Base-by-base conservation (phyloP, 2,113 vertebrate species). In the Gorsachius goisagi region DNA sequence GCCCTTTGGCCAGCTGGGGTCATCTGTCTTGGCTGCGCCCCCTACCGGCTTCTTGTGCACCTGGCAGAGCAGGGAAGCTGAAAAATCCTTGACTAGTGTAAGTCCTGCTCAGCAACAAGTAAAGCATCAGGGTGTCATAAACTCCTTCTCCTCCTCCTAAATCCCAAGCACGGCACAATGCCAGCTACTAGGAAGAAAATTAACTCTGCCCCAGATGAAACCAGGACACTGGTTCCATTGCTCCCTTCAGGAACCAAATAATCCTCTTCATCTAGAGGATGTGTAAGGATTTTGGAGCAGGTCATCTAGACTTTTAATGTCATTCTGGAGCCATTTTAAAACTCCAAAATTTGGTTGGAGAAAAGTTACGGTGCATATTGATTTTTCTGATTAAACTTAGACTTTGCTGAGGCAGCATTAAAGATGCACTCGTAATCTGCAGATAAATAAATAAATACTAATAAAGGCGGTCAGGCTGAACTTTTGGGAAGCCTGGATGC, bases 301-400 rank as follows among this genome's bases (percentile, higher is more conserved):
- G 41, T 74, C 0, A 22, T 30, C 14, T 32, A 39, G 73, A 67
- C 15, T 49, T 87, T 0, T 33, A 55, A 2, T 84, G 32, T 59
- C 18, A 32, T 71, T 83, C 39, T 67, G n/a, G 30, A 82, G n/a
- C 35, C 64, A 7, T 24, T 86, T 80, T 41, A 50, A 33, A 83
- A 49, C 30, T 64, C 11, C 27, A 24, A 55, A 33, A 56, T 69
- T 37, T 67, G 16, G 5, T 9, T 90, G 47, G 47, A 50, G 49
- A 55, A 59, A 22, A 22, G 11, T 41, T 35, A 21, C 0, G 3
- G 20, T 69, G 4, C 24, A 5, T 45, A 32, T 22, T 60, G 0
- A 3, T 23, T 94, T 84, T 94, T 81, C 58, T 77, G 5, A 39
- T 74, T 69, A 21, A 79, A 30, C 13, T 41, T 49, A 22, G 66